Percentiles rank a stretch among this genome's conserved stretches.
Evolutionary conservation across 1,140 invertebrate genomes (phyloP).

Genomic region (Drosophila serrata): DNA sequence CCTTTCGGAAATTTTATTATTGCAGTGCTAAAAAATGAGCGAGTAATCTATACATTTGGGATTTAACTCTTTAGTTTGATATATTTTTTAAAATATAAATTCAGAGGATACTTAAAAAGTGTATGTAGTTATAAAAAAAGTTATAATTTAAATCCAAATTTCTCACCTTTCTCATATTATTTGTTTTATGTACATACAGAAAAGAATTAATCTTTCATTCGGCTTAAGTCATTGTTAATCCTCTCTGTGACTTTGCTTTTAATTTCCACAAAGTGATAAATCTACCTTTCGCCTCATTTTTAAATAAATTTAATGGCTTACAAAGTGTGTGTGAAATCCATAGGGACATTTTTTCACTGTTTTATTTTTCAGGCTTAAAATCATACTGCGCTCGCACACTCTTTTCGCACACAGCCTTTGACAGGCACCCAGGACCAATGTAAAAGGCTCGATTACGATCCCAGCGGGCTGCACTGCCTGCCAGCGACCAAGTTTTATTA

Average conservation of each 20-base stretch:
- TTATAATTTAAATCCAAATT: not conserved
- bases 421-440: constrained; percentile 50
- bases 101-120: not conserved
- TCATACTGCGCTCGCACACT: constrained; percentile 46
- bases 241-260: not conserved
- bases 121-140: not conserved
- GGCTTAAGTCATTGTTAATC: not conserved
- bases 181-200: not conserved
- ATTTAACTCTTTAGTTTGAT: not conserved
- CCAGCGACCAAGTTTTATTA: constrained; percentile 78
- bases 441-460: constrained; percentile 77
- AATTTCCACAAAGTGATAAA: constrained; percentile 1
- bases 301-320: not conserved
- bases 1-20: too few species aligned
- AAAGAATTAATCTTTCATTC: not conserved
- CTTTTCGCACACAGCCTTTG: constrained; percentile 1
- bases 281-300: not conserved
- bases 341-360: not conserved
- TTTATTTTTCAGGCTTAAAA: constrained; percentile 17
- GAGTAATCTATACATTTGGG: not conserved
- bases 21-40: too few species aligned
- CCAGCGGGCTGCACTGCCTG: constrained; percentile 68
- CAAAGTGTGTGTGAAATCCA: constrained; percentile 13
- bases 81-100: not conserved
- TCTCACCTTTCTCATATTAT: not conserved